Evolutionary conservation across 2,888 invertebrate genomes (phyloP).

Genomic region (Eupithecia abbreviata): DNA sequence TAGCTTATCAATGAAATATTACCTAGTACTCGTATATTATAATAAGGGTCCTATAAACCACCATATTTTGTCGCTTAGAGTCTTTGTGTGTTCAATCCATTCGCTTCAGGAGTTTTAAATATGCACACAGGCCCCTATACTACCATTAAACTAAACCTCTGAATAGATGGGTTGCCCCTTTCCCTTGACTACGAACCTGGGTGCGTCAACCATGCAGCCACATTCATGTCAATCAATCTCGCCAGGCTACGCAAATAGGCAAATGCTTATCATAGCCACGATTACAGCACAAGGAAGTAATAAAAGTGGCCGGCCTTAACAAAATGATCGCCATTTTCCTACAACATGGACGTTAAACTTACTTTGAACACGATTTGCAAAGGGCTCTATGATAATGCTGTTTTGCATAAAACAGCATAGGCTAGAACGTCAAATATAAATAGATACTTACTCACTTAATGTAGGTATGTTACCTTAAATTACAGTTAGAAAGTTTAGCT

Average conservation of each 20-base stretch:
- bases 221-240: slow-evolving; percentile 50
- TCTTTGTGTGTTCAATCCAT: no score
- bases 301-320: slow-evolving; percentile 34
- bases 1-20: no score
- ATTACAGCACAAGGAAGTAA: slow-evolving; percentile 39
- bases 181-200: slow-evolving; percentile 3
- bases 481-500: neutral
- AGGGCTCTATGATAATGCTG: neutral
- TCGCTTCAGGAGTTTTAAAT: neutral
- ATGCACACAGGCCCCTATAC: neutral
- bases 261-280: slow-evolving; percentile 40
- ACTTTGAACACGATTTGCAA: slow-evolving; percentile 25
- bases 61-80: no score
- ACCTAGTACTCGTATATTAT: no score
- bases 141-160: neutral
- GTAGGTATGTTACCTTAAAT: neutral
- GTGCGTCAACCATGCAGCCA: slow-evolving; percentile 35
- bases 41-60: no score
- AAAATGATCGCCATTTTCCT: slow-evolving; percentile 34
- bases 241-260: slow-evolving; percentile 39
- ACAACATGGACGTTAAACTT: slow-evolving; percentile 25
- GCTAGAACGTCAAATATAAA: neutral
- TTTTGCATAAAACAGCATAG: slow-evolving; percentile 5
- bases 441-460: neutral
- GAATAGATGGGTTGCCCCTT: neutral